Conservation (phyloP, 2,113 vertebrate genomes). For the Sinocyclocheilus grahami region DNA sequence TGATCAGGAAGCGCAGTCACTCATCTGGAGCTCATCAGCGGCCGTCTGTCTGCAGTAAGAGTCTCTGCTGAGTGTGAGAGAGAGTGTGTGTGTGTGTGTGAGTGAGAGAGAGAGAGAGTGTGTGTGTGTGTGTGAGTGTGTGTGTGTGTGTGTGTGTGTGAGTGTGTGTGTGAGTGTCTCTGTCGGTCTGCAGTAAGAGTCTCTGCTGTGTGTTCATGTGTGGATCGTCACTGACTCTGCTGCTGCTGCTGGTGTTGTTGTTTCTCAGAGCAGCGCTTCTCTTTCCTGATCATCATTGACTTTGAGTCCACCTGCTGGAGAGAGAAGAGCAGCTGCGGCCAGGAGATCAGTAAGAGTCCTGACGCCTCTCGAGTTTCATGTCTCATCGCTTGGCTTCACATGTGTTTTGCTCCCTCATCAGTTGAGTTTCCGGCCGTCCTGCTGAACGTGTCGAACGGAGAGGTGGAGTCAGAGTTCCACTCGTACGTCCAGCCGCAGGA, state of each 20-base stretch:
- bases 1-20: too few species aligned
- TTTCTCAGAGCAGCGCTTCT: constrained; percentile 79
- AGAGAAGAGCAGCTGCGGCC: constrained; percentile 73
- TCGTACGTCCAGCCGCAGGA: constrained; percentile 91
- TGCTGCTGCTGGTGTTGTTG: constrained; percentile 29
- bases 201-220: too few species aligned
- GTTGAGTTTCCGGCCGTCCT: constrained; percentile 94
- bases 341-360: constrained; percentile 86
- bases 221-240: not conserved
- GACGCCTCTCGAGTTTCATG: not conserved
- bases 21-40: not conserved
- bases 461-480: constrained; percentile 89
- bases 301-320: constrained; percentile 95
- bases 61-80: too few species aligned
- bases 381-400: not conserved
- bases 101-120: too few species aligned
- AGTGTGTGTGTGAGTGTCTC: not conserved
- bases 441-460: constrained; percentile 82
- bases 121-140: too few species aligned
- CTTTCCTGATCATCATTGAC: constrained; percentile 86
- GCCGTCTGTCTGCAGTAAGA: constrained; percentile 74
- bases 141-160: too few species aligned
- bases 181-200: too few species aligned
- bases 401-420: constrained; percentile 55
- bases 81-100: too few species aligned